Base-by-base conservation (phyloP, 1,140 invertebrate genomes). In the Anadara kagoshimensis region DNA sequence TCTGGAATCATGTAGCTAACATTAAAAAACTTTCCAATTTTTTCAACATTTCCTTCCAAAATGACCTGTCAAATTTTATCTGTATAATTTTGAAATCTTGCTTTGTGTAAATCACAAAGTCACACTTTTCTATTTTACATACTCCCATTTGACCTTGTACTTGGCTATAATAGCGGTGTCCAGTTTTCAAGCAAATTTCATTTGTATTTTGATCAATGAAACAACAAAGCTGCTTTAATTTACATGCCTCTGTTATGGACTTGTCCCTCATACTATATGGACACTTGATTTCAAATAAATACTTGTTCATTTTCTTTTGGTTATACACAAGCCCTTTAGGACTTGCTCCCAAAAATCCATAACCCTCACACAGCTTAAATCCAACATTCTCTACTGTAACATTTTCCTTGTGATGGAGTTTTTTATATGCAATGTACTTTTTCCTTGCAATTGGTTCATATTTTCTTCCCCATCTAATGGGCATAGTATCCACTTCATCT, bases 81-180 rank as follows among this genome's bases (percentile, higher is more conserved):
- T 69, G 24, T 20, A 69, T 11, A 20, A 51, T 36, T 0, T 14
- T 24, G 22, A 69, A 59, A 43, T 69, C 67, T 36, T 61, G 36
- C 18, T 51, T 20, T 20, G 44, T 24, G 20, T 51, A 69, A n/a
- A 69, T 61, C n/a, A 61, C 67, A 36, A 69, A 24, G 41, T 69
- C 56, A 61, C 67, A 69, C 44, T 41, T 49, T 4, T 51, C 7
- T 11, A 20, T 20, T 24, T 69, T 22, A 61, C 67, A 69, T 16
- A 69, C 44, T 18, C 36, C 57, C 44, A 61, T 49, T 61, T 69
- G 67, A 18, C 67, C 67, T 43, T 69, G 57, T 51, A 69, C 29
- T 51, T 69, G 67, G 1, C 24, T 18, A 41, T 51, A 69, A 61
- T 69, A 69, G 0, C 36, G n/a, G 41, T 69, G 57, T 22, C 45